Base-by-base conservation (phyloP, 2,113 vertebrate genomes). In the Microtus pennsylvanicus region DNA sequence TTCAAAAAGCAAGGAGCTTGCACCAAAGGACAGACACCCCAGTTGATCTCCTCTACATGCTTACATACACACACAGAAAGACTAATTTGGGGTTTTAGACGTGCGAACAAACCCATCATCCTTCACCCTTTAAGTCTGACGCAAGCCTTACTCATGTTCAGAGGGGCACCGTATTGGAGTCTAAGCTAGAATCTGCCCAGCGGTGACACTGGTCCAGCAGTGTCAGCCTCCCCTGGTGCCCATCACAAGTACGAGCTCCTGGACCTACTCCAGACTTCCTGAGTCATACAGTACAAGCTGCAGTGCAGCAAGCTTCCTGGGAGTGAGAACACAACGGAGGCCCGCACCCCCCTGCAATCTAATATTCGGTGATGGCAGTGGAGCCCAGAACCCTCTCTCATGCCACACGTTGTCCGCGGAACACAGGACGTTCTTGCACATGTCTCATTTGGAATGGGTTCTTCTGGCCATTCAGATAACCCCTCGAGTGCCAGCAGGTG, bases 101-200 rank as follows among this genome's bases (percentile, higher is more conserved):
- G 47, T 30, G 13, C 33, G 42, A 75, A 12, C 11, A 19, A 24
- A 50, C 9, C 8, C 17, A 7, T 16, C 42, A 55, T 58, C 47
- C 30, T 12, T n/a, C 7, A 89, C 16, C 58, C 50, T 77, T 42
- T 52, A 38, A 1, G 1, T 35, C 55, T 8, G 45, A 52, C 26
- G 12, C n/a, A 67, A 85, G 67, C 16, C 3, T 42, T 35, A 35
- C 21, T 45, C 42, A 30, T 1, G 26, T 21, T 28, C 19, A 42
- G 52, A 82, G 10, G 21, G 8, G 3, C 22, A 19, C 16, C 3
- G 13, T 0, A 0, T 17, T 42, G 42, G 69, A 33, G 38, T 28
- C n/a, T 8, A 22, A 78, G 26, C n/a, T 30, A 0, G 6, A 21
- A 52, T 45, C 88, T 17, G 69, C 0, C 38, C 14, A n/a, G 26